Evolutionary conservation across 2,113 vertebrate species (phyloP), one percentile per base, ranked within the genome.

Genomic region (Corythornis cristatus): DNA sequence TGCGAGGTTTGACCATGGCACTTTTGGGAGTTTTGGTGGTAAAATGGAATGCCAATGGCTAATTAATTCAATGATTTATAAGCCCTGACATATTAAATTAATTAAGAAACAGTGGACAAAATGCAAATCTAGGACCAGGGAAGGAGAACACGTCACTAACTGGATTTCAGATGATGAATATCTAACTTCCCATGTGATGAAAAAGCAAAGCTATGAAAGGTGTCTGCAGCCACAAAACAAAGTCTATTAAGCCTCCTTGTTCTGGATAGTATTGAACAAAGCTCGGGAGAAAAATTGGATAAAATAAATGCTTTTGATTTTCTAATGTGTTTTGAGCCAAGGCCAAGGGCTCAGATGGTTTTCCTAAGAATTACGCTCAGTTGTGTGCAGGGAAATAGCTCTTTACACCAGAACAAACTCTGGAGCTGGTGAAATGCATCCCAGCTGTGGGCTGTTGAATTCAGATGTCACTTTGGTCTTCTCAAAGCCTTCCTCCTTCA

Each of bases 231-330:
- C 82, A 83, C 91, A 80, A 89, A 91, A 7, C 92, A 90, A 92
- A 91, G 94, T 76, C 91, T 79, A 96, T 93, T 95, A 95, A 93
- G 91, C 85, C 80, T 75, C 78, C 92, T 94, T 86, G 40, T 88
- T 96, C 92, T 91, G 82, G 57, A 93, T 73, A 95, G 92, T 35
- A 76, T 45, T 61, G 95, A 90, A 88, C 76, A 95, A 97, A 97
- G 90, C 95, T 97, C 58, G 0, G 90, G 88, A 97, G 95, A 96
- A 91, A 88, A 94, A 97, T 70, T 87, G 88, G 85, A 95, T 95
- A 92, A 97, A 97, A 97, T 92, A 97, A 97, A 98, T 96, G 93
- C 96, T 97, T 98, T 97, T 95, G 96, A 97, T 97, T 97, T 97
- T 91, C 90, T 95, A 94, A 97, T 96, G 89, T 25, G 91, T 94